Percentiles rank a stretch among this genome's conserved stretches.
Conservation (phyloP, 2,113 vertebrate species). For the Balaenoptera acutorostrata region DNA sequence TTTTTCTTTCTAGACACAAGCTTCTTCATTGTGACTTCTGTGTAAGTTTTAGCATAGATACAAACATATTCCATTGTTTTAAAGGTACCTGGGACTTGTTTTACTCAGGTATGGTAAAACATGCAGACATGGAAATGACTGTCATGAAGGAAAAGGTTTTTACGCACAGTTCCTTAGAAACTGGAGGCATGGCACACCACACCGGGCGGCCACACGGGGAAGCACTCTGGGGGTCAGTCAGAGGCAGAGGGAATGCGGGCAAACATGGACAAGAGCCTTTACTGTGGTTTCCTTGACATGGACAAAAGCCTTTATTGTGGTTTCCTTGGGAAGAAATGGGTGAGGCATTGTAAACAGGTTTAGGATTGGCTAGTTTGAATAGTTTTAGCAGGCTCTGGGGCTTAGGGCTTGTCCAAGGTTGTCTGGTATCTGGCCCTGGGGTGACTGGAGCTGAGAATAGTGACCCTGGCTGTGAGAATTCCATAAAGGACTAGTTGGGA, state of each 20-base stretch:
- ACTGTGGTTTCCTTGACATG: neutral
- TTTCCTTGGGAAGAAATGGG: neutral
- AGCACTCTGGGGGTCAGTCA: neutral
- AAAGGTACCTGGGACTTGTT: neutral
- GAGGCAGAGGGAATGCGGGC: neutral
- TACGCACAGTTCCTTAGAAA: neutral
- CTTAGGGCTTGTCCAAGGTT: neutral
- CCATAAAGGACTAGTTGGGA: neutral
- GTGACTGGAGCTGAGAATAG: neutral
- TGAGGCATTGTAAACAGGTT: neutral
- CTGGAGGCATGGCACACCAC: neutral
- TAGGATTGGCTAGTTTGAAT: neutral
- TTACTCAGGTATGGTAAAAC: neutral
- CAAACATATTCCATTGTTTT: conserved; percentile 13
- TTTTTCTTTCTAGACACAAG: neutral
- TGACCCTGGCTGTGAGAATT: neutral
- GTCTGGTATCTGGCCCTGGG: neutral
- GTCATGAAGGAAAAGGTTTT: neutral
- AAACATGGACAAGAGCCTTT: neutral
- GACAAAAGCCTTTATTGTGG: neutral
- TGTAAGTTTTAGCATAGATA: conserved; percentile 24
- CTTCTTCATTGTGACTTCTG: conserved; percentile 11
- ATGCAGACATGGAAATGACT: neutral
- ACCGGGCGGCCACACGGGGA: neutral
- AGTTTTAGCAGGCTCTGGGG: neutral